These are phyloP conservation scores for Psittacula derbiana DNA, from an alignment of 2,797 vertebrate species.

Conservation along the genomic window DNA sequence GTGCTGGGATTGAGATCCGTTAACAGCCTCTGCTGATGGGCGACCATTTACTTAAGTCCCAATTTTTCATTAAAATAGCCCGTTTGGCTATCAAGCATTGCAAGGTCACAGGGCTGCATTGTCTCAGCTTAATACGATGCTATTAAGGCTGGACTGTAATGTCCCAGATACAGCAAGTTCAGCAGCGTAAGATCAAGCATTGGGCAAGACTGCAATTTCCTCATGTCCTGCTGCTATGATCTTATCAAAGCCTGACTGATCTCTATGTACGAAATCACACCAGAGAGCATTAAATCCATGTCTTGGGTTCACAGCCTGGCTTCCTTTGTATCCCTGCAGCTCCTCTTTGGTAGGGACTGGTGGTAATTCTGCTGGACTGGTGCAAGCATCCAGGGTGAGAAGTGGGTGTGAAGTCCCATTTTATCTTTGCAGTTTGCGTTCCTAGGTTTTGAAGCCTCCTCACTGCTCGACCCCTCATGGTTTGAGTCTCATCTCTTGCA, in stretches of 20 bases:
- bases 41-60: slow-evolving; percentile 39
- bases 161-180: slow-evolving; percentile 8
- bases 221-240: slow-evolving; percentile 70
- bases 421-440: not conserved
- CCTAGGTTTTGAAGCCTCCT: not conserved
- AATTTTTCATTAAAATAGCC: slow-evolving; percentile 70
- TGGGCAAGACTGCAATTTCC: slow-evolving; percentile 72
- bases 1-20: not conserved
- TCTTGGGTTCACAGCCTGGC: not conserved
- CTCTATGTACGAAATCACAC: not conserved
- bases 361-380: fast-evolving
- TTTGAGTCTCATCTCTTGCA: not conserved
- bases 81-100: not conserved
- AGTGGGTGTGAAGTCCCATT: not conserved
- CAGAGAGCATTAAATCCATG: slow-evolving; percentile 22
- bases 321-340: not conserved
- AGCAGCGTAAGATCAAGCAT: slow-evolving; percentile 59
- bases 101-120: slow-evolving; percentile 71
- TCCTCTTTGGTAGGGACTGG: not conserved
- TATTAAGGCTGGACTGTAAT: slow-evolving; percentile 61
- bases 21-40: not conserved
- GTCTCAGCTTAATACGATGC: slow-evolving; percentile 64
- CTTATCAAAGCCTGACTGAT: slow-evolving; percentile 74
- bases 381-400: not conserved
- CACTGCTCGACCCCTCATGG: not conserved